Percentiles rank a stretch among this genome's conserved stretches.
These are phyloP conservation scores for Bubo blakistoni DNA, from an alignment of 2,113 vertebrate genomes.

Conservation along the genomic window DNA sequence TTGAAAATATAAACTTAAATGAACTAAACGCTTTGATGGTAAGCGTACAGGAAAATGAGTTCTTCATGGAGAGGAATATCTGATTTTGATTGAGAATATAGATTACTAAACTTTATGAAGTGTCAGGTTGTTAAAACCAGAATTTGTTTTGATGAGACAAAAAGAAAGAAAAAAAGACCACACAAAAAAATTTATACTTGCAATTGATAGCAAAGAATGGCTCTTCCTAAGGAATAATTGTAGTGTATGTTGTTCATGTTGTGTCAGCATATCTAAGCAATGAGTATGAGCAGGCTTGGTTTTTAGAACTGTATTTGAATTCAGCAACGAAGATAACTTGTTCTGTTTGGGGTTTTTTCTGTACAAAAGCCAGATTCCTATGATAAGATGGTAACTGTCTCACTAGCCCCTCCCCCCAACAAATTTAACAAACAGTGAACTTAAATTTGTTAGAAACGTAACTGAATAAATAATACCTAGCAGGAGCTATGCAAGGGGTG, in stretches of 20 bases:
- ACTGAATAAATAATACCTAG: neutral
- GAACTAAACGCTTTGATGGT: neutral
- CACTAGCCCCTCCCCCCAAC: fast-evolving
- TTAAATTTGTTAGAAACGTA: neutral
- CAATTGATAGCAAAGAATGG: neutral
- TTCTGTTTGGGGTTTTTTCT: neutral
- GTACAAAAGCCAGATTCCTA: neutral
- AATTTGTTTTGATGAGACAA: neutral
- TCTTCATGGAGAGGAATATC: neutral
- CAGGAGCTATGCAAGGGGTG: neutral
- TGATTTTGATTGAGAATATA: neutral
- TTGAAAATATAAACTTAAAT: neutral
- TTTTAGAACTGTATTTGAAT: neutral
- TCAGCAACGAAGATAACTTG: neutral
- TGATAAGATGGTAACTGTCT: neutral
- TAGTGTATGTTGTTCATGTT: neutral
- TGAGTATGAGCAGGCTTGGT: neutral
- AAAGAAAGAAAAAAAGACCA: neutral
- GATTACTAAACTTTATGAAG: neutral
- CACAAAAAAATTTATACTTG: neutral
- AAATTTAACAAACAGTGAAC: neutral
- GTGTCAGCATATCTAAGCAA: neutral
- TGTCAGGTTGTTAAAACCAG: neutral
- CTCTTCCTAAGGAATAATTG: neutral
- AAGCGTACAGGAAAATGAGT: neutral